phyloP scores from a whole-genome alignment of 2,113 vertebrate genomes.

The Mobula birostris region DNA sequence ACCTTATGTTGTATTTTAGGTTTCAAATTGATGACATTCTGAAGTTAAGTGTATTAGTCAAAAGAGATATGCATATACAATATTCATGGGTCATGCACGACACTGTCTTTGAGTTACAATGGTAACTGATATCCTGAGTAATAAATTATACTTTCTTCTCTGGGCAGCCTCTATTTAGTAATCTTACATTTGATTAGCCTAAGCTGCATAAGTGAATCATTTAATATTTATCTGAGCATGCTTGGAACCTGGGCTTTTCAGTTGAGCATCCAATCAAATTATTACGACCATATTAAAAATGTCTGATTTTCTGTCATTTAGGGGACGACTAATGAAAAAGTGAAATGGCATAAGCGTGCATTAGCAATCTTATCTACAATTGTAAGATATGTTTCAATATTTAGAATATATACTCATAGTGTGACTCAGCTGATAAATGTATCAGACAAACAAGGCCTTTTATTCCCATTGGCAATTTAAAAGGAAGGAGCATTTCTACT shows the following conservation, averaged over 20 bases:
- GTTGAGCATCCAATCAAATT: background rate
- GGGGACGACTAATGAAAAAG: background rate
- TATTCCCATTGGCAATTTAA: background rate
- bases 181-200: background rate
- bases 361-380: background rate
- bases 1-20: background rate
- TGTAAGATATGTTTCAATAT: background rate
- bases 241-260: background rate
- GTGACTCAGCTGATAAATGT: background rate
- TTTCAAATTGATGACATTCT: background rate
- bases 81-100: background rate
- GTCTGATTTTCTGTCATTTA: background rate
- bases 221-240: background rate
- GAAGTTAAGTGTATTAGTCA: background rate
- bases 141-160: background rate
- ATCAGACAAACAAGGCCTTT: background rate
- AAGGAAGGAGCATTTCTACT: background rate
- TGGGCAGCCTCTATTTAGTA: background rate
- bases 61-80: background rate
- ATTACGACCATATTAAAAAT: background rate
- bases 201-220: background rate
- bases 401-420: background rate
- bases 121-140: background rate
- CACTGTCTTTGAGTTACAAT: no score
- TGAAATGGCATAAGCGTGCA: background rate